Evolutionary conservation across 2,888 invertebrate species (phyloP).

Genomic region (Philaethria dido): DNA sequence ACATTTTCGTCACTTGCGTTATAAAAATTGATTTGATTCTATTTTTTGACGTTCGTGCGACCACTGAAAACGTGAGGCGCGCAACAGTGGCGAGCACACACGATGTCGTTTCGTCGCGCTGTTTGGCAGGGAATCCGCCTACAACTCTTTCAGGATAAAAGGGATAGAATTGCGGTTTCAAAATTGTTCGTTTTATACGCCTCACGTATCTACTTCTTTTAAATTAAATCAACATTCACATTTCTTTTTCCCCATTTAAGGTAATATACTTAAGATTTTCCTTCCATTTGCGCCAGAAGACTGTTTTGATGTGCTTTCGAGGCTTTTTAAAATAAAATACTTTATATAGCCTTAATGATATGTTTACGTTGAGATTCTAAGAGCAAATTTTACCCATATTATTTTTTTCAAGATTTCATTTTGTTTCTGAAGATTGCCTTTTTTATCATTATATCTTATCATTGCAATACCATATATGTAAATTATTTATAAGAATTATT

Average conservation of each 20-base stretch:
- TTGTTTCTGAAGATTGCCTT: neutral
- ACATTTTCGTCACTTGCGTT: slow-evolving; percentile 7
- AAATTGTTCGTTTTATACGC: slow-evolving; percentile 27
- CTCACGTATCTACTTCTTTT: slow-evolving; percentile 16
- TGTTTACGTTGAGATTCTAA: neutral
- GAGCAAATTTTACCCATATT: neutral
- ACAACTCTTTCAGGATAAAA: slow-evolving; percentile 40
- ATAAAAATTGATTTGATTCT: slow-evolving; percentile 61
- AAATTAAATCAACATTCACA: slow-evolving; percentile 32
- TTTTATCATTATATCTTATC: too few relatives aligned
- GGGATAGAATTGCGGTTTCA: slow-evolving; percentile 33
- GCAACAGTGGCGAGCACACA: slow-evolving; percentile 58
- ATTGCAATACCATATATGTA: too few relatives aligned
- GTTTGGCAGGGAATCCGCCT: slow-evolving; percentile 45
- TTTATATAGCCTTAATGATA: slow-evolving; percentile 16
- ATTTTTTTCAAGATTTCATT: neutral
- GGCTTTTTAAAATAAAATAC: slow-evolving; percentile 12
- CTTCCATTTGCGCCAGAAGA: slow-evolving; percentile 6
- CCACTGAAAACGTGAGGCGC: slow-evolving; percentile 71
- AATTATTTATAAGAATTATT: too few relatives aligned
- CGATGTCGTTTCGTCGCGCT: slow-evolving; percentile 64
- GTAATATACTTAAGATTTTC: slow-evolving; percentile 22
- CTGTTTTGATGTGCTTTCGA: slow-evolving; percentile 11
- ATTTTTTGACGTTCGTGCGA: slow-evolving; percentile 68
- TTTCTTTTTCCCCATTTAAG: slow-evolving; percentile 15